These are phyloP conservation scores for Ptychadena robeensis DNA, from an alignment of 2,797 vertebrate genomes.

Conservation along the genomic window DNA sequence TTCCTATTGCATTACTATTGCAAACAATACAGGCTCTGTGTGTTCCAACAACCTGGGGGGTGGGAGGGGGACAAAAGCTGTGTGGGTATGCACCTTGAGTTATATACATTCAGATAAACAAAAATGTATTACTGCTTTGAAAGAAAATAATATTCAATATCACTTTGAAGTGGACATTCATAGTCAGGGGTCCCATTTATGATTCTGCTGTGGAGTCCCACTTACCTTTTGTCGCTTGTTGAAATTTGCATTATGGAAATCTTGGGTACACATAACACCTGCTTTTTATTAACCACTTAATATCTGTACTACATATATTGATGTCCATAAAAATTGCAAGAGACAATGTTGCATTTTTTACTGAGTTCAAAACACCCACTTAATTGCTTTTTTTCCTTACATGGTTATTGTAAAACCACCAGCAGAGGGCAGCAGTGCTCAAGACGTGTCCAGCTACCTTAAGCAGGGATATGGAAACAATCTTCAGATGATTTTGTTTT, in stretches of 20 bases:
- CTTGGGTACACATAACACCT: not conserved
- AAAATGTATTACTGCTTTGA: not conserved
- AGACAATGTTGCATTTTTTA: no score
- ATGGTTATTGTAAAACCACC: not conserved
- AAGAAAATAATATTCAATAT: not conserved
- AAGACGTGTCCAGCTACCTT: no score
- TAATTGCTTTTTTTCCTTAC: not conserved
- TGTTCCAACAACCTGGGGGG: no score
- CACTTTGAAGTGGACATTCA: not conserved
- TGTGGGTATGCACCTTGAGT: no score
- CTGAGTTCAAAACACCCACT: no score
- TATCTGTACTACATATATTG: no score
- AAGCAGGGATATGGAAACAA: not conserved
- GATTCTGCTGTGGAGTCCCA: no score
- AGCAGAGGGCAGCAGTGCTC: constrained; percentile 36
- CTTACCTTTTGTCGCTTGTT: no score
- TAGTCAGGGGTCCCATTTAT: not conserved
- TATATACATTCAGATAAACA: not conserved
- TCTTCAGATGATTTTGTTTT: not conserved
- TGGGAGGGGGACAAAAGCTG: no score
- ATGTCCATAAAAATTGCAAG: no score
- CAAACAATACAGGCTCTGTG: no score
- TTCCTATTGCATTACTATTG: no score
- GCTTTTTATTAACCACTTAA: not conserved
- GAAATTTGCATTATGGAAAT: not conserved